Evolutionary conservation across 1,140 invertebrate genomes (phyloP).

Genomic region (Drosophila ogumai): DNA sequence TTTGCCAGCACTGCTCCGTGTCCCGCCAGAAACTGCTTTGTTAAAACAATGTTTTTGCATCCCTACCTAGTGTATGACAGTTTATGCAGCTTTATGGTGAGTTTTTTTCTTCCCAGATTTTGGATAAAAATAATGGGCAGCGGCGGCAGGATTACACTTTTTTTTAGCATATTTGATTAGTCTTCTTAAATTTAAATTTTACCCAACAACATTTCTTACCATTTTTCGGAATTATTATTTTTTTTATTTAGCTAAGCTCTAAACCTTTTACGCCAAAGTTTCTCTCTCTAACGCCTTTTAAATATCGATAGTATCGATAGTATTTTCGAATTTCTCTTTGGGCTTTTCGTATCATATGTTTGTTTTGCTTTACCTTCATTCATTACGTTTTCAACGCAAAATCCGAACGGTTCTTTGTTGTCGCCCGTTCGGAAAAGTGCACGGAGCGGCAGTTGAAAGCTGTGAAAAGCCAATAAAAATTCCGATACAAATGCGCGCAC

Average conservation of each 20-base stretch:
- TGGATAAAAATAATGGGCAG: too few species aligned
- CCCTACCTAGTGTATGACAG: too few species aligned
- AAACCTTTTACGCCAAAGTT: not conserved
- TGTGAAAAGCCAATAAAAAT: constrained; percentile 32
- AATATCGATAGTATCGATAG: constrained; percentile 3
- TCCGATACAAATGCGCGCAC: constrained; percentile 34
- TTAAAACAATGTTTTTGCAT: too few species aligned
- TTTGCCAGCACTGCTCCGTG: too few species aligned
- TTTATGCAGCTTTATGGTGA: too few species aligned
- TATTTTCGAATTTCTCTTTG: not conserved
- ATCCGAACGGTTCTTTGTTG: constrained; percentile 16
- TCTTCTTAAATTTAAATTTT: too few species aligned
- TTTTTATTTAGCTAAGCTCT: not conserved
- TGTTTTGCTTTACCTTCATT: constrained; percentile 11
- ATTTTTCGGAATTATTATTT: not conserved
- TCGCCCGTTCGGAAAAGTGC: constrained; percentile 37
- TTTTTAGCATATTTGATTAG: too few species aligned
- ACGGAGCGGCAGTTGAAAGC: constrained; percentile 18
- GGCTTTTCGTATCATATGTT: constrained; percentile 10
- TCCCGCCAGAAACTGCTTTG: too few species aligned
- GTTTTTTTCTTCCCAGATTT: too few species aligned
- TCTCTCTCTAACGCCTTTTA: not conserved
- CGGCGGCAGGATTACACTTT: too few species aligned
- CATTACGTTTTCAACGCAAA: constrained; percentile 6
- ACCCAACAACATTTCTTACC: too few species aligned